Percentiles rank a stretch among this genome's conserved stretches.
These are phyloP conservation scores for Lepus timidus DNA, from an alignment of 2,113 vertebrate genomes.

Conservation along the genomic window DNA sequence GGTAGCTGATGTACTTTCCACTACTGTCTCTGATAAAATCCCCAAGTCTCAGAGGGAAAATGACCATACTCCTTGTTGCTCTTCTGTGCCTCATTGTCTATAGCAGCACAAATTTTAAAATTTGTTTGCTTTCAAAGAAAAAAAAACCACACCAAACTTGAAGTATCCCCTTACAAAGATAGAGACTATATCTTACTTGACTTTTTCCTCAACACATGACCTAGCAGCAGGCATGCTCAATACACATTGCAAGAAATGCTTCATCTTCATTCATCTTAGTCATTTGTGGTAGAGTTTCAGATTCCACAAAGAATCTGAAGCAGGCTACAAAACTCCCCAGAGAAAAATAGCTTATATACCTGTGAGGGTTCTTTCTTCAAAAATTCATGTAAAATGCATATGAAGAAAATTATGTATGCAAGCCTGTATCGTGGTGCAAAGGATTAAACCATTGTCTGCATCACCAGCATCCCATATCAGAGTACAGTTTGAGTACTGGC, in stretches of 20 bases:
- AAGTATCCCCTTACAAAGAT: neutral
- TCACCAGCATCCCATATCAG: too few species aligned
- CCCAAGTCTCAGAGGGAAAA: neutral
- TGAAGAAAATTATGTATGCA: too few species aligned
- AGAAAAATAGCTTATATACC: neutral
- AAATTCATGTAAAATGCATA: too few species aligned
- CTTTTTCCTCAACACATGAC: neutral
- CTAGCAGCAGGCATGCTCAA: neutral
- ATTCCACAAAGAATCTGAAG: neutral
- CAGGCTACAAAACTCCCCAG: neutral
- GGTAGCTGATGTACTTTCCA: neutral
- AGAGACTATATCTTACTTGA: neutral
- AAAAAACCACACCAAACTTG: neutral
- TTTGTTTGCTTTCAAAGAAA: neutral
- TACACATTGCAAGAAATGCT: neutral
- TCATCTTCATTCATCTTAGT: neutral
- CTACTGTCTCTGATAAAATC: neutral
- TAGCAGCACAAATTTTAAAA: neutral
- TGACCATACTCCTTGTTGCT: neutral
- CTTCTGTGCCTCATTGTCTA: fast-evolving
- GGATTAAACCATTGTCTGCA: too few species aligned
- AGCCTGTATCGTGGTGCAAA: too few species aligned
- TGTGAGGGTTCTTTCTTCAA: too few species aligned
- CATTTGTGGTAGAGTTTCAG: neutral
- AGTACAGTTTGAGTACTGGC: too few species aligned